phyloP scores from a whole-genome alignment of 2,888 invertebrate genomes.

The Dasypolia templi region DNA sequence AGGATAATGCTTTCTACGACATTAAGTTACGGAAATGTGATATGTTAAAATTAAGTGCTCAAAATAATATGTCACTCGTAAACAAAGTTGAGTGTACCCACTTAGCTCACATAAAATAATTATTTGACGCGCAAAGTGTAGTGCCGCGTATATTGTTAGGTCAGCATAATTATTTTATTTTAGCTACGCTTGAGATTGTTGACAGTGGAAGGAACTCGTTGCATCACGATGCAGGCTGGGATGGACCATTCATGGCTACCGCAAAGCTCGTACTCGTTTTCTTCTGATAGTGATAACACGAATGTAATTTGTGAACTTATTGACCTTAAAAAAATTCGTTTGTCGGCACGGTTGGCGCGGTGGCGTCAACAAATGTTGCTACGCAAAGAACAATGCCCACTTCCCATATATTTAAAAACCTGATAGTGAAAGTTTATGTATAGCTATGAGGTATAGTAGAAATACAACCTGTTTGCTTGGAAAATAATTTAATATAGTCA shows the following conservation, averaged over 20 bases:
- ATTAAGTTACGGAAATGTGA: too few species aligned
- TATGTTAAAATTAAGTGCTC: neutral
- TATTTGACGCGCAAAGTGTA: neutral
- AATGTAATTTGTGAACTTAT: neutral
- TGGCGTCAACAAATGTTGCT: too few species aligned
- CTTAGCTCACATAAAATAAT: slow-evolving; percentile 1
- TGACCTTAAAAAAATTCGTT: slow-evolving; percentile 1
- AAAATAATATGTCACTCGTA: neutral
- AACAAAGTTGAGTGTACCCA: neutral
- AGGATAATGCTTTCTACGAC: too few species aligned
- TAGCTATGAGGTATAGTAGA: too few species aligned
- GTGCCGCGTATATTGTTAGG: slow-evolving; percentile 2
- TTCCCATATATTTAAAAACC: too few species aligned
- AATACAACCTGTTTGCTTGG: too few species aligned
- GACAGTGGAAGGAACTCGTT: neutral
- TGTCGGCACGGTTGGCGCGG: too few species aligned
- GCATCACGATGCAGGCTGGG: slow-evolving; percentile 3
- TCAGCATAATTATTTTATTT: neutral
- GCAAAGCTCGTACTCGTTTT: too few species aligned
- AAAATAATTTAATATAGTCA: too few species aligned
- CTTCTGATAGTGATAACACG: neutral
- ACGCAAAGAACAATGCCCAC: too few species aligned
- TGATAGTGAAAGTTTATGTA: too few species aligned
- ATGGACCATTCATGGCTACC: slow-evolving; percentile 4
- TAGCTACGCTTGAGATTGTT: slow-evolving; percentile 1